Evolutionary conservation across 2,888 invertebrate species (phyloP).

Genomic region (Ceratothoa steindachneri): DNA sequence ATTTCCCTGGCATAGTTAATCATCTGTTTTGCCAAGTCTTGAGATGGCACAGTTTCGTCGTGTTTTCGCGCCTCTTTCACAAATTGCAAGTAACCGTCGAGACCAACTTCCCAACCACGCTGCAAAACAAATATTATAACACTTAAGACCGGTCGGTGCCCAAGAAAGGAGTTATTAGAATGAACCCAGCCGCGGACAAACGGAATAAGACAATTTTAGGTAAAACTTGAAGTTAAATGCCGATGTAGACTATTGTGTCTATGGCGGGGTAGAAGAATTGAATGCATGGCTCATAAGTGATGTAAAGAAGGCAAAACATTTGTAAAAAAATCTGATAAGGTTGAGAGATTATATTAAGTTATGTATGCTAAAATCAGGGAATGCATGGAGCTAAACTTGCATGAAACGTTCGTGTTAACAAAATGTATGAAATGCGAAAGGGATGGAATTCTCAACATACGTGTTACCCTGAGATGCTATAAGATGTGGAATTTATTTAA

Average conservation of each 20-base stretch:
- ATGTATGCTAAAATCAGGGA: no score
- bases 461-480: no score
- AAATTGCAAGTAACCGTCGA: conserved; percentile 78
- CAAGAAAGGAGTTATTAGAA: background rate
- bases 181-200: background rate
- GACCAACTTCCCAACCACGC: conserved; percentile 76
- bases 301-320: no score
- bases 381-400: no score
- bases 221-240: background rate
- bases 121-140: conserved; percentile 51
- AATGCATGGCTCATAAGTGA: no score
- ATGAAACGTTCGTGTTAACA: no score
- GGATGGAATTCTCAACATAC: no score
- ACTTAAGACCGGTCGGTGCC: background rate
- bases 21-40: conserved; percentile 84
- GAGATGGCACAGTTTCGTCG: conserved; percentile 75
- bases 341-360: no score
- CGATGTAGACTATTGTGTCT: background rate
- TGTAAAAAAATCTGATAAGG: no score
- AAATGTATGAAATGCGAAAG: no score
- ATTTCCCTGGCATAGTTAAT: conserved; percentile 95
- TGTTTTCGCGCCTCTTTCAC: conserved; percentile 68
- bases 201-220: background rate
- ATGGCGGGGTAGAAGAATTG: no score
- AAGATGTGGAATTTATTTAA: no score